phyloP scores from a whole-genome alignment of 2,888 invertebrate species.

The Ennomos quercinarius region DNA sequence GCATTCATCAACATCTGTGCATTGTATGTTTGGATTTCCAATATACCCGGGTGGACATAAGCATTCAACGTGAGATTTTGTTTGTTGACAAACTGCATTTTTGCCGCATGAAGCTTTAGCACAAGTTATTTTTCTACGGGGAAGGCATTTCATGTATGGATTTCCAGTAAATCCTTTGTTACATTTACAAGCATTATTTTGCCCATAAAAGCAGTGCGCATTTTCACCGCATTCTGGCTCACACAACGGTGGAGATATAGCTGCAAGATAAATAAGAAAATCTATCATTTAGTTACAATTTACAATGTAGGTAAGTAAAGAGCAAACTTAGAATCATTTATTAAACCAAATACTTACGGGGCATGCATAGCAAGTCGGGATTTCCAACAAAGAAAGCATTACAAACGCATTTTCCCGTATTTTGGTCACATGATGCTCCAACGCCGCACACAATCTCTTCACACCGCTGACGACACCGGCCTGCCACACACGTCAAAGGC shows the following conservation, averaged over 20 bases:
- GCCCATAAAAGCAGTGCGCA: slow-evolving; percentile 94
- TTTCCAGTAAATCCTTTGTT: slow-evolving; percentile 94
- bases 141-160: slow-evolving; percentile 93
- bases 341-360: slow-evolving; percentile 88
- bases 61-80: slow-evolving; percentile 91
- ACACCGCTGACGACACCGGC: slow-evolving; percentile 95
- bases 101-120: slow-evolving; percentile 90
- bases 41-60: slow-evolving; percentile 92
- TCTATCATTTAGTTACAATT: slow-evolving; percentile 5
- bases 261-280: slow-evolving; percentile 72
- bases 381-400: slow-evolving; percentile 95
- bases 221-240: slow-evolving; percentile 92
- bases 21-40: slow-evolving; percentile 95
- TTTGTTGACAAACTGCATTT: slow-evolving; percentile 92
- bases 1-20: slow-evolving; percentile 94
- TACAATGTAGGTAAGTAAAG: neutral
- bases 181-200: slow-evolving; percentile 92
- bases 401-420: slow-evolving; percentile 93
- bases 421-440: slow-evolving; percentile 93
- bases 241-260: slow-evolving; percentile 91
- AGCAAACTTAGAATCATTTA: no score
- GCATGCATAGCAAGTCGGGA: slow-evolving; percentile 95
- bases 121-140: slow-evolving; percentile 89
- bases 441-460: slow-evolving; percentile 95
- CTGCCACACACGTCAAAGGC: slow-evolving; percentile 93